Conservation (phyloP, 1,140 invertebrate species). For the Andricus grossulariae region DNA sequence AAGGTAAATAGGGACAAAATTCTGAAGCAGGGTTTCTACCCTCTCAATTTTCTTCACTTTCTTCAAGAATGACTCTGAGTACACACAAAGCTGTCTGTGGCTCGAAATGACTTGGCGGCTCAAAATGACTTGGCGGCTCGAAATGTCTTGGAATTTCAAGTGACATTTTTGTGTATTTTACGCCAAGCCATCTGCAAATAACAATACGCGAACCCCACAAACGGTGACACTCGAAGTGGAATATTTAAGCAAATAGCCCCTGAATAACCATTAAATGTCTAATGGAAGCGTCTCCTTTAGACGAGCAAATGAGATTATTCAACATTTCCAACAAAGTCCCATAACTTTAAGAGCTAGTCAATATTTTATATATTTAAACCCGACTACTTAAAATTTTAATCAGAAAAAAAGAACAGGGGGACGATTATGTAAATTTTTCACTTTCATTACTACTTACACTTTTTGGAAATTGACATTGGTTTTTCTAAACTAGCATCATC, state of each 20-base stretch:
- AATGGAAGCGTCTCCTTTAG: constrained; percentile 9
- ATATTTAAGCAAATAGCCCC: constrained; percentile 23
- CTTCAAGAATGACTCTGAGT: neutral
- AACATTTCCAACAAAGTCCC: neutral
- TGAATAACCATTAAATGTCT: constrained; percentile 19
- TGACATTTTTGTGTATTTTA: constrained; percentile 30
- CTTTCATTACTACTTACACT: too few species aligned
- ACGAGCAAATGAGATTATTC: neutral
- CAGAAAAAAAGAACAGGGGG: too few species aligned
- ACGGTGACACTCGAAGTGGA: neutral
- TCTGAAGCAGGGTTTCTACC: neutral
- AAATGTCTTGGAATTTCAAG: constrained; percentile 15
- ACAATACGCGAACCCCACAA: neutral
- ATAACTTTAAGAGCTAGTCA: neutral
- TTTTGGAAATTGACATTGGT: too few species aligned
- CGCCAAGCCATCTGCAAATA: constrained; percentile 6
- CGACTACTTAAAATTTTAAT: neutral
- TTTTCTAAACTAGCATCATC: too few species aligned
- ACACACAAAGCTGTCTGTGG: constrained; percentile 1
- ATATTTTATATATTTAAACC: neutral
- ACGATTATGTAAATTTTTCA: too few species aligned
- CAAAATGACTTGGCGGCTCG: neutral
- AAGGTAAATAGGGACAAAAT: neutral
- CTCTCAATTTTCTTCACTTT: neutral
- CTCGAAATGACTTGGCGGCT: neutral